Evolutionary conservation across 2,888 invertebrate genomes (phyloP).

Genomic region (Pterostichus niger): DNA sequence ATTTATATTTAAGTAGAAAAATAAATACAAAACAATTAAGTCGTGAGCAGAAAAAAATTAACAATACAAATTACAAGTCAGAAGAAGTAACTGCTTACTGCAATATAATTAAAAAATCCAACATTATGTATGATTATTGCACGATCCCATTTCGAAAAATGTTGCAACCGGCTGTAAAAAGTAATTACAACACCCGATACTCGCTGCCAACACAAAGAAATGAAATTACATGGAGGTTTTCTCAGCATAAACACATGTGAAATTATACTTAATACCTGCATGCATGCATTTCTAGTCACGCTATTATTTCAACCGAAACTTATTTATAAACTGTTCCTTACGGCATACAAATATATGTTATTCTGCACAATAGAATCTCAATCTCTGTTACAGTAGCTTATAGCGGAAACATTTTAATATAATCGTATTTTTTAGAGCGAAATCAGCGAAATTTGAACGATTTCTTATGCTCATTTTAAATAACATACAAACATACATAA

Average conservation of each 20-base stretch:
- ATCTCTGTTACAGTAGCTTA: no score
- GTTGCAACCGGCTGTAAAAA: slow-evolving; percentile 39
- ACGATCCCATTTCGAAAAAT: slow-evolving; percentile 18
- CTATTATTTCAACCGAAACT: neutral
- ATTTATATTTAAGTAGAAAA: no score
- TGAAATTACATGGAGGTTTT: slow-evolving; percentile 4
- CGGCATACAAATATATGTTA: no score
- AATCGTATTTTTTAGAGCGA: no score
- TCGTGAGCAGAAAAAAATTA: no score
- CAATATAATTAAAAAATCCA: slow-evolving; percentile 26
- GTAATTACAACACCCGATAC: slow-evolving; percentile 29
- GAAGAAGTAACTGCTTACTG: neutral
- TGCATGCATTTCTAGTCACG: neutral
- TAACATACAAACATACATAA: no score
- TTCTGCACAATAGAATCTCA: no score
- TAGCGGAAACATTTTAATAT: no score
- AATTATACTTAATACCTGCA: slow-evolving; percentile 2
- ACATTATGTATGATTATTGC: slow-evolving; percentile 27
- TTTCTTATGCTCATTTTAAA: no score
- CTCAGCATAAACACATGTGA: neutral
- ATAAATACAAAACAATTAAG: no score
- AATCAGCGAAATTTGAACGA: no score
- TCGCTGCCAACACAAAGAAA: slow-evolving; percentile 14
- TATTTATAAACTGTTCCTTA: no score
- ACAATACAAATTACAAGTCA: neutral